Conservation (phyloP, 2,797 vertebrate species). For the Sebastolobus altivelis region DNA sequence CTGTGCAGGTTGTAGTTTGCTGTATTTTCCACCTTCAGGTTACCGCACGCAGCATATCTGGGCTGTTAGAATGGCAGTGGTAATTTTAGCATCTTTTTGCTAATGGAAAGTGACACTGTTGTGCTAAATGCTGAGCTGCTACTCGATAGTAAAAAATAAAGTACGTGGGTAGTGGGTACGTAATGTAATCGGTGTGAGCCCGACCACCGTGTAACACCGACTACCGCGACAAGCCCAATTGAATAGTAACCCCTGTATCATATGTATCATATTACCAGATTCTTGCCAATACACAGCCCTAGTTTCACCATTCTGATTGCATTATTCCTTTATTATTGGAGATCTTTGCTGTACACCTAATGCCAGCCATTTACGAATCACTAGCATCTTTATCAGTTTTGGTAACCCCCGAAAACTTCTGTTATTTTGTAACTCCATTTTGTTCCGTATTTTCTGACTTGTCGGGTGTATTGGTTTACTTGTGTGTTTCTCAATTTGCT, state of each 20-base stretch:
- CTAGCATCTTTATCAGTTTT: background rate
- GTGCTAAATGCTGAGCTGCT: slow-evolving; percentile 50
- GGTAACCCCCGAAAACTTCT: background rate
- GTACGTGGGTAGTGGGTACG: too few species aligned
- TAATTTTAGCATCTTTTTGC: slow-evolving; percentile 60
- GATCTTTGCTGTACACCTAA: background rate
- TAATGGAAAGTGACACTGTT: slow-evolving; percentile 57
- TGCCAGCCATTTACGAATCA: background rate
- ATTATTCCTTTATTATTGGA: background rate
- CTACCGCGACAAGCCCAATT: too few species aligned
- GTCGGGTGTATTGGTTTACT: background rate
- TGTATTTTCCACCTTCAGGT: slow-evolving; percentile 15
- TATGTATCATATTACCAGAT: too few species aligned
- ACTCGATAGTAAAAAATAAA: slow-evolving; percentile 14
- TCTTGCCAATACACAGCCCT: too few species aligned
- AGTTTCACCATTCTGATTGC: background rate
- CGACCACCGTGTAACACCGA: too few species aligned
- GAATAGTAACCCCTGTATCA: too few species aligned
- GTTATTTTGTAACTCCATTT: background rate
- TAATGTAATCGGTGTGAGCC: too few species aligned
- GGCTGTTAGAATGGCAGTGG: slow-evolving; percentile 11
- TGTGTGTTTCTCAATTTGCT: background rate
- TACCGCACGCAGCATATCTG: background rate
- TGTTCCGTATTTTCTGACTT: background rate
- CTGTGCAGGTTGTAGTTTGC: background rate